These are phyloP conservation scores for Sogatella furcifera DNA, from an alignment of 1,140 invertebrate species.

Conservation along the genomic window DNA sequence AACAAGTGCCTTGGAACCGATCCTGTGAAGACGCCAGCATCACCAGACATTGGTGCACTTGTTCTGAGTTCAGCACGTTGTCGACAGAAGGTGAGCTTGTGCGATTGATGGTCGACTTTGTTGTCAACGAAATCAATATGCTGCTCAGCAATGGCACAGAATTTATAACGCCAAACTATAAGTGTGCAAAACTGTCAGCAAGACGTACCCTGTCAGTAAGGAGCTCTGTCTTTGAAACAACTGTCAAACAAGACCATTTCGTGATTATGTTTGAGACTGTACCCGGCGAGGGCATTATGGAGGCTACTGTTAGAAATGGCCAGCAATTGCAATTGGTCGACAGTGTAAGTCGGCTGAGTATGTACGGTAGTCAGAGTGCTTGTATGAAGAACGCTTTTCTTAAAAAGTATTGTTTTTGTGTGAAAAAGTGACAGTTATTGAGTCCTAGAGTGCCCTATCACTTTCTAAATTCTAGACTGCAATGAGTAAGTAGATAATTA, in stretches of 20 bases:
- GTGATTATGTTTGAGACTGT: constrained; percentile 21
- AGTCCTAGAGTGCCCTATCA: not conserved
- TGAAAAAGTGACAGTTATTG: constrained; percentile 3
- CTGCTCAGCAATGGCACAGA: constrained; percentile 18
- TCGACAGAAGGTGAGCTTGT: constrained; percentile 26
- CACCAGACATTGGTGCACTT: constrained; percentile 48
- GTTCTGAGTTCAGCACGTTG: constrained; percentile 26
- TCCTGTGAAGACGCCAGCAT: constrained; percentile 61
- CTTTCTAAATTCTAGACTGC: too few species aligned
- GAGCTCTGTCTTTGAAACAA: constrained; percentile 14
- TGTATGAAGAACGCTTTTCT: constrained; percentile 63
- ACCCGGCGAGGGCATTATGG: constrained; percentile 63
- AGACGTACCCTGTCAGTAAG: constrained; percentile 28
- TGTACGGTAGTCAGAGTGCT: constrained; percentile 66
- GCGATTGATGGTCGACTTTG: constrained; percentile 30
- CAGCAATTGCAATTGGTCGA: constrained; percentile 37
- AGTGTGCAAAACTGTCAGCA: constrained; percentile 38
- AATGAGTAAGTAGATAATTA: too few species aligned
- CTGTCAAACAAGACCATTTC: constrained; percentile 16
- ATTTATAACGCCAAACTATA: constrained; percentile 29
- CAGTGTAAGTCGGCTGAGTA: constrained; percentile 64
- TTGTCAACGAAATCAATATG: constrained; percentile 30
- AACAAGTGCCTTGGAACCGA: constrained; percentile 46
- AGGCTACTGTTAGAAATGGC: constrained; percentile 48
- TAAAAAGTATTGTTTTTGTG: constrained; percentile 68